Evolutionary conservation across 2,888 invertebrate genomes (phyloP).

Genomic region (Clostera curtula): DNA sequence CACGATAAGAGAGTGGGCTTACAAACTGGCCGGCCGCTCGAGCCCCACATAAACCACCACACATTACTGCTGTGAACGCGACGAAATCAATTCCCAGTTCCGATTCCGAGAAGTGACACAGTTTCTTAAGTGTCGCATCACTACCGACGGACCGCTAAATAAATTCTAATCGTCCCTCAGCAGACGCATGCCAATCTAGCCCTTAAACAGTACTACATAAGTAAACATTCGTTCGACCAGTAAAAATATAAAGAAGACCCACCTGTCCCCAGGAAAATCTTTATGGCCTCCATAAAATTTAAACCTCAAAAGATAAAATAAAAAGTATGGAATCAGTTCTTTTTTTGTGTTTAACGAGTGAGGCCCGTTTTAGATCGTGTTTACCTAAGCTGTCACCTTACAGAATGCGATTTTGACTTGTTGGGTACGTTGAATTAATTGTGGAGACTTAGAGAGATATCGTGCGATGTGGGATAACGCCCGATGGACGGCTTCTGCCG

Average conservation of each 20-base stretch:
- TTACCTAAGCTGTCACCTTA: constrained; percentile 73
- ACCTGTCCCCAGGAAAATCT: constrained; percentile 74
- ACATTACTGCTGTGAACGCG: constrained; percentile 68
- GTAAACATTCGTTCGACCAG: constrained; percentile 49
- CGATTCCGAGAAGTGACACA: constrained; percentile 73
- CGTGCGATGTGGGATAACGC: constrained; percentile 61
- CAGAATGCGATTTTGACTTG: constrained; percentile 72
- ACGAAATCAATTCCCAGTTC: constrained; percentile 71
- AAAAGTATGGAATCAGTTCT: constrained; percentile 52
- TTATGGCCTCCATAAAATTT: constrained; percentile 72
- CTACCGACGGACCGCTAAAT: constrained; percentile 70
- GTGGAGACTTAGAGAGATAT: constrained; percentile 64
- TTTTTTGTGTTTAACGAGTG: constrained; percentile 59
- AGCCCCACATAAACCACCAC: constrained; percentile 57
- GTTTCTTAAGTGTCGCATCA: constrained; percentile 73
- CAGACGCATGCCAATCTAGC: constrained; percentile 53
- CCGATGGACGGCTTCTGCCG: constrained; percentile 43
- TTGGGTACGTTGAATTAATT: constrained; percentile 64
- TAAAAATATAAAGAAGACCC: constrained; percentile 71
- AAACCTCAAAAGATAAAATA: constrained; percentile 69
- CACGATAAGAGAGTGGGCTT: constrained; percentile 55
- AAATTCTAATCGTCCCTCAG: constrained; percentile 58
- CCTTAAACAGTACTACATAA: constrained; percentile 50
- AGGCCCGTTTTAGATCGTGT: constrained; percentile 68
- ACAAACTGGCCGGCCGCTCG: constrained; percentile 43